Evolutionary conservation across 2,113 vertebrate genomes (phyloP).

Genomic region (Tragelaphus imberbis): DNA sequence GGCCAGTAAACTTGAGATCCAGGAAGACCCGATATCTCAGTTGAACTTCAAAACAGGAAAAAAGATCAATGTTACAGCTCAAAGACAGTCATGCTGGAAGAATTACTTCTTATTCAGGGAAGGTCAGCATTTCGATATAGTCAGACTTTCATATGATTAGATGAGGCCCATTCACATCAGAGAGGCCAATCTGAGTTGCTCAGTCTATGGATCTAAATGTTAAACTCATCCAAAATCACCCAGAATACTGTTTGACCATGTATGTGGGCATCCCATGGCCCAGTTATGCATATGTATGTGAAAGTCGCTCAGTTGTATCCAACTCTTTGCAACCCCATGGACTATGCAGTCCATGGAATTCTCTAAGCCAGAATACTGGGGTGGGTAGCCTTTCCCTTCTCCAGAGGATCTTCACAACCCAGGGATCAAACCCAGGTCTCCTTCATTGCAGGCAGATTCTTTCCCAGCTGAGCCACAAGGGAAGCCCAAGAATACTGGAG

Average conservation of each 20-base stretch:
- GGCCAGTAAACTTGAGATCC: not conserved
- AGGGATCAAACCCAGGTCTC: not conserved
- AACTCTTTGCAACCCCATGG: not conserved
- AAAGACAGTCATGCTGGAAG: not conserved
- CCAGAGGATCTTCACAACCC: not conserved
- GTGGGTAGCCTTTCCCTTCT: not conserved
- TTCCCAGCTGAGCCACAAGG: not conserved
- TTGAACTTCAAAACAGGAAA: not conserved
- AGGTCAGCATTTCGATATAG: not conserved
- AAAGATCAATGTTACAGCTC: not conserved
- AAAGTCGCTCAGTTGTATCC: not conserved
- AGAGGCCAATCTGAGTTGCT: too few relatives aligned
- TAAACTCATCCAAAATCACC: not conserved
- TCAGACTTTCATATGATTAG: not conserved
- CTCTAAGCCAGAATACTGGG: not conserved
- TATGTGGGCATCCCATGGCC: not conserved
- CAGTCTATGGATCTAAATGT: not conserved
- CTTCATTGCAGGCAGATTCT: not conserved
- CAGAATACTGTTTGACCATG: not conserved
- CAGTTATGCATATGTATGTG: not conserved
- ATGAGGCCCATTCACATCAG: not conserved
- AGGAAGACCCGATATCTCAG: not conserved
- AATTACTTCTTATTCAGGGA: not conserved
- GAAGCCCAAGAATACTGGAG: not conserved
- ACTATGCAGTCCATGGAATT: not conserved